Conservation (phyloP, 2,113 vertebrate genomes). For the Centropristis striata region DNA sequence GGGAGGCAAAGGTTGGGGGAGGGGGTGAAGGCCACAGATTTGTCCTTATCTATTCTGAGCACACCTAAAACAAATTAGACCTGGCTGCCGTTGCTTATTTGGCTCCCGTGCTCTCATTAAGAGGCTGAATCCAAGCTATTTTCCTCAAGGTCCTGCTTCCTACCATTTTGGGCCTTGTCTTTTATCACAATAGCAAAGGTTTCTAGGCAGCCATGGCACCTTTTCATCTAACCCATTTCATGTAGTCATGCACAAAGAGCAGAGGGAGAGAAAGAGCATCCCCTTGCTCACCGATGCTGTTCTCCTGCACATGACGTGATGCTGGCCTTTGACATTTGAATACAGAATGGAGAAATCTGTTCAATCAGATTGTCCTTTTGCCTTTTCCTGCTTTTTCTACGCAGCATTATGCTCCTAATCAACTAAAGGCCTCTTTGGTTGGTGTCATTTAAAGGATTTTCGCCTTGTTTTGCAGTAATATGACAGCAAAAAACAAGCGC, state of each 20-base stretch:
- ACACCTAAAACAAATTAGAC: conserved; percentile 89
- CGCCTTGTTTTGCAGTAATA: conserved; percentile 13
- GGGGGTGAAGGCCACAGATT: conserved; percentile 83
- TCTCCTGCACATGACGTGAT: conserved; percentile 56
- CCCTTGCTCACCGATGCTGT: conserved; percentile 24
- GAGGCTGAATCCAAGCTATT: conserved; percentile 75
- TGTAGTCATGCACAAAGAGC: conserved; percentile 73
- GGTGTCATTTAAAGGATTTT: background rate
- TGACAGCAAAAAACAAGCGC: background rate
- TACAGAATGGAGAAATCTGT: conserved; percentile 66
- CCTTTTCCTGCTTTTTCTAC: conserved; percentile 31
- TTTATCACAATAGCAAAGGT: conserved; percentile 80
- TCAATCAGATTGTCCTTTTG: conserved; percentile 47
- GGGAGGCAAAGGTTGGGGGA: conserved; percentile 84
- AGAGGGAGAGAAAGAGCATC: conserved; percentile 14
- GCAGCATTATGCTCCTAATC: background rate
- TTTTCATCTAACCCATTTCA: conserved; percentile 80
- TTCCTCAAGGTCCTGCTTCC: conserved; percentile 83
- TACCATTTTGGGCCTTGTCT: conserved; percentile 73
- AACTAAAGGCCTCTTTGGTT: background rate
- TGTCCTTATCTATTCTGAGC: conserved; percentile 88
- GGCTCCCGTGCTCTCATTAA: conserved; percentile 83
- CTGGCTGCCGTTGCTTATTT: conserved; percentile 80
- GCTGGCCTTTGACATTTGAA: conserved; percentile 72
- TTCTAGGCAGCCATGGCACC: conserved; percentile 70